Base-by-base conservation (phyloP, 1,140 invertebrate species). In the Sinonovacula constricta region DNA sequence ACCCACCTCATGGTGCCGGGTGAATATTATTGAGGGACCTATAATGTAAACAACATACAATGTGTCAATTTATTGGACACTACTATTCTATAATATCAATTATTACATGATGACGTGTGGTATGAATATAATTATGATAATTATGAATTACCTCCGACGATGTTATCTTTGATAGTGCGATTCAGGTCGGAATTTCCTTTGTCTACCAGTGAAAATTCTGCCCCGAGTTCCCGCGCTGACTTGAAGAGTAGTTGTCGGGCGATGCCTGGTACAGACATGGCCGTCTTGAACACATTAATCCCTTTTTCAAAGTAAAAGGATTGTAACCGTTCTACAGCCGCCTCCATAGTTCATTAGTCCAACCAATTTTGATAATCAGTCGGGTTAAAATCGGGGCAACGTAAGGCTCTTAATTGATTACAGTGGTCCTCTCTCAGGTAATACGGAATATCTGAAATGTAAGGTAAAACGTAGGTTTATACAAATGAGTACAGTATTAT, bases 281-380 rank as follows among this genome's bases (percentile, higher is more conserved):
- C 54, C n/a, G 33, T 34, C 53, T 83, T 83, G 63, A 83, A 78
- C 2, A 80, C 39, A 33, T 80, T 68, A 33, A 76, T 72, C 1
- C 67, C 56, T 33, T 67, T 76, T 0, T 80, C 67, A 24, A 71
- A 72, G 62, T 77, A 83, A 49, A 67, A 76, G 1, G 22, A 12
- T 36, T 71, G 66, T 26, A 71, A 69, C 30, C 63, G 49, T 24
- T 39, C 24, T n/a, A 75, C 53, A 15, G 51, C 77, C 34, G 53
- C 31, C n/a, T 75, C 65, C 18, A 80, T 68, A 12, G 68, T 72
- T 28, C 15, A 45, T 0, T 77, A 72, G 45, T 80, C 81, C 24
- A 68, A 14, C n/a, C 26, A 26, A 56, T 56, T 56, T 56, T 22
- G n/a, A 56, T 56, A 26, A n/a, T 56, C 53, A 83, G n/a, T n/a